Evolutionary conservation across 1,140 invertebrate genomes (phyloP).

Genomic region (Caenorhabditis latens): DNA sequence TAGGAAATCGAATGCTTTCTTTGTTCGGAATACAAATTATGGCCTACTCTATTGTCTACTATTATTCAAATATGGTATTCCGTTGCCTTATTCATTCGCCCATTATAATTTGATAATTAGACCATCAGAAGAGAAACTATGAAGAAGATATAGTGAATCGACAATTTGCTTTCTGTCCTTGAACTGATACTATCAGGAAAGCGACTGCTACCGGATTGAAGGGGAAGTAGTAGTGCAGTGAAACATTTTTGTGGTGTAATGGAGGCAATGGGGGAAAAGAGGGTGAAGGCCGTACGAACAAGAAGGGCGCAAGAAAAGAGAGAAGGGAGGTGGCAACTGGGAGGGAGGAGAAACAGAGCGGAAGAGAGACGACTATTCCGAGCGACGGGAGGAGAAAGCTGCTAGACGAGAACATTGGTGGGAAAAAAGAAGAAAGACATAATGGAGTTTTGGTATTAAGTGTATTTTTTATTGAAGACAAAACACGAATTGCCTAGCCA

Average conservation of each 20-base stretch:
- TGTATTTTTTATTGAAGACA: background rate
- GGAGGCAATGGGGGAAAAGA: background rate
- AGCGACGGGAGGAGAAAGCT: constrained; percentile 23
- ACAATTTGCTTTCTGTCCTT: background rate
- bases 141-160: background rate
- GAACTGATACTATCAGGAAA: constrained; percentile 19
- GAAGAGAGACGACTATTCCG: constrained; percentile 14
- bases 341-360: constrained; percentile 46
- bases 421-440: constrained; percentile 8
- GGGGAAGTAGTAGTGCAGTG: background rate
- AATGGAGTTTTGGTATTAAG: background rate
- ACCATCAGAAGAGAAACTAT: background rate
- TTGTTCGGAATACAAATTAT: constrained; percentile 13
- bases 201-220: background rate
- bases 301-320: constrained; percentile 40
- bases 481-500: background rate
- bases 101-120: background rate
- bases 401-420: constrained; percentile 26
- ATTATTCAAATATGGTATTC: background rate
- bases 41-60: background rate
- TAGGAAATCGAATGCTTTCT: constrained; percentile 9
- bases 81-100: background rate
- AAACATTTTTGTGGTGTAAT: constrained; percentile 54
- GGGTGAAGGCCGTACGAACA: constrained; percentile 24
- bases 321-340: constrained; percentile 44